Base-by-base conservation (phyloP, 1,140 invertebrate species). In the Papilio dardanus region DNA sequence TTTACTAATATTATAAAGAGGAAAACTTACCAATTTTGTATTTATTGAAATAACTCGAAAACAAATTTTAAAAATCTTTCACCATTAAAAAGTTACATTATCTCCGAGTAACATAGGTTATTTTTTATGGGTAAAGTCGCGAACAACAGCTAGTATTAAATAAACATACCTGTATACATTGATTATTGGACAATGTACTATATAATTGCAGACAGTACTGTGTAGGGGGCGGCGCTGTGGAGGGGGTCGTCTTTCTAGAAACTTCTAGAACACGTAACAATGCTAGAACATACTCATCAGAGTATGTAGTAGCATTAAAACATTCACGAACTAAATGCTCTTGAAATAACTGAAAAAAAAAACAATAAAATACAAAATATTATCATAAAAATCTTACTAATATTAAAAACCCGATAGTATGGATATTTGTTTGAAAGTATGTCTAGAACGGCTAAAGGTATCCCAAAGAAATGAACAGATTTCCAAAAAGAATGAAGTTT, bases 141-240 rank as follows among this genome's bases (percentile, higher is more conserved):
- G 33, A 35, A 8, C 33, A 35, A 35, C 33, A 35, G 33, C 42
- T 50, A 50, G 19, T 19, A 5, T n/a, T 12, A 50, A 71, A 16
- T n/a, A 16, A 46, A 71, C 74, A 83, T 8, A 90, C 90, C 78
- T 90, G 81, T 31, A 46, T 58, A 30, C 79, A 33, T 12, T 46
- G 62, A 28, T 67, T 69, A 71, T 83, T 83, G 1, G 83, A 10
- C 2, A 87, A 54, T 0, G 31, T 58, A 35, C 85, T 88, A 74
- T 92, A 92, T 4, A 92, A 74, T 1, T 89, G 85, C 19, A 92
- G 74, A 35, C 88, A 88, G 78, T 90, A 85, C 24, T 91, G 89
- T 12, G 90, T 87, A 3, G 88, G 87, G 0, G 91, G 86, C 1
- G 87, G 79, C 12, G 84, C 75, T 0, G 28, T 54, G 0, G 79